Conservation (phyloP, 2,113 vertebrate species). For the human (Homo sapiens) region GRCh38 chr4:38251001-38251500, state of each 20-base stretch:
- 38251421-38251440: neutral
- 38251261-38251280: neutral
- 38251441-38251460: neutral
- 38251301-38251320: neutral
- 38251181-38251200: neutral
- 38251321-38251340: neutral
- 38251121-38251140: too few species aligned
- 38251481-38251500: slow-evolving; percentile 19
- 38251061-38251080: too few species aligned
- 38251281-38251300: neutral
- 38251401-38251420: neutral
- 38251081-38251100: too few species aligned
- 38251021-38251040: too few species aligned
- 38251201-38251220: neutral
- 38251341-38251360: neutral
- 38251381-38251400: neutral
- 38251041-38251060: too few species aligned
- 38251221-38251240: neutral
- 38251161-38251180: too few species aligned
- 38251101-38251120: too few species aligned
- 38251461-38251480: neutral
- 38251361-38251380: neutral
- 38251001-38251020: too few species aligned
- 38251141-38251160: too few species aligned
- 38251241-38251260: neutral